Evolutionary conservation across 2,797 vertebrate genomes (phyloP), one percentile per base, ranked within the genome.

Genomic region (Tapirus indicus): DNA sequence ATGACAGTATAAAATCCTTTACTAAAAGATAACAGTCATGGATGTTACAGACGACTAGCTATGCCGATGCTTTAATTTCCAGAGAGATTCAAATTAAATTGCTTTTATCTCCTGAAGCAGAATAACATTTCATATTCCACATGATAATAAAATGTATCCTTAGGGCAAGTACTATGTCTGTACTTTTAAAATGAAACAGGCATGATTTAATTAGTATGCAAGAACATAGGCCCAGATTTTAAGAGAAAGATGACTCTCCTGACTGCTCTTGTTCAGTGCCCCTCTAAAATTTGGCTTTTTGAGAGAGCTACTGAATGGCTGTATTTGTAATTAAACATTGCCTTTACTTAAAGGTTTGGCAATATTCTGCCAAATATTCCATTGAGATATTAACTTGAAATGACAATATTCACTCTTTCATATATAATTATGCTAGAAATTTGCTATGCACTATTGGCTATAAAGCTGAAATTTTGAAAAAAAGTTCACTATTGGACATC

Each of bases 91-190:
- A 94, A 92, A 98, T 98, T 97, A 98, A 99, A 98, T 98, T 98
- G 94, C 85, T 98, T 98, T 98, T 97, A 98, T 97, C 38, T 98
- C 97, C 98, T 93, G 96, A 98, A 98, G 98, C 97, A 98, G 97
- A 98, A 98, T 94, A 98, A 88, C 77, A 96, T 98, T 97, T 77
- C 38, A 69, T 98, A 98, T 98, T 98, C 97, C 97, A 97, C 79
- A 92, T 95, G 89, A 97, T 97, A 98, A 98, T 98, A 98, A 98
- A 98, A 97, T 91, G 1, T 96, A 95, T 98, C 98, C 94, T 98
- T 71, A 69, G 96, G 98, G 93, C 97, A 98, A 98, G 68, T 97
- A 94, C 87, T 95, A 97, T 98, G 62, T 97, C 68, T 98, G 44
- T 97, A 93, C 78, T 97, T 98, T 97, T 98, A 95, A 98, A 98